These are phyloP conservation scores for Marcusenius ussheri DNA, from an alignment of 2,113 vertebrate genomes.

Conservation along the genomic window DNA sequence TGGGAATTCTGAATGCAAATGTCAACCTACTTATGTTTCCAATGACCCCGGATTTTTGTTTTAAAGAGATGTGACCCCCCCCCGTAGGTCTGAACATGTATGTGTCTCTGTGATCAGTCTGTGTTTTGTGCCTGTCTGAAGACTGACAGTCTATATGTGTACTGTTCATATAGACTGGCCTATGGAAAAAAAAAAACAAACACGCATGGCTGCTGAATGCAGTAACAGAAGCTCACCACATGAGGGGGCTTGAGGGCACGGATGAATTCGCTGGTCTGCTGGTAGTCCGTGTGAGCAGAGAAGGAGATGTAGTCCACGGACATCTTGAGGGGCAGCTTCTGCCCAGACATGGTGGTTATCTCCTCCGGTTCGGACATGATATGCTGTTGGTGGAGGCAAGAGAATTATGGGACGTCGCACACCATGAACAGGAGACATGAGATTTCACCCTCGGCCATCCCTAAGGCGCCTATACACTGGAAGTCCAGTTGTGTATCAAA, in stretches of 20 bases:
- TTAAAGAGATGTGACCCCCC: background rate
- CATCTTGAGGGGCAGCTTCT: conserved; percentile 98
- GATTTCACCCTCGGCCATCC: background rate
- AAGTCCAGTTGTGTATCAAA: background rate
- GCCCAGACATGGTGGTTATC: conserved; percentile 96
- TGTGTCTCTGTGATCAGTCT: background rate
- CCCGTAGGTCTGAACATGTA: background rate
- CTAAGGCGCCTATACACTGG: background rate
- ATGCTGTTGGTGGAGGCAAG: conserved; percentile 61
- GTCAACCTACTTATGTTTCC: background rate
- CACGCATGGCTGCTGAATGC: background rate
- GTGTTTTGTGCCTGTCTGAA: background rate
- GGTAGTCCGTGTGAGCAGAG: conserved; percentile 97
- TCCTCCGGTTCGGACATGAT: conserved; percentile 99
- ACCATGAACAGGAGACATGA: background rate
- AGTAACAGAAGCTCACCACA: conserved; percentile 66
- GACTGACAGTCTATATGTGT: background rate
- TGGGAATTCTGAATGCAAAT: background rate
- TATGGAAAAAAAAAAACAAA: background rate
- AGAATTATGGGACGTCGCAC: background rate
- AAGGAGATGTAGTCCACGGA: conserved; percentile 99
- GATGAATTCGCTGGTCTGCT: conserved; percentile 98
- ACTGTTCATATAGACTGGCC: background rate
- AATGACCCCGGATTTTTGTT: background rate
- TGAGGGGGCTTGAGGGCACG: conserved; percentile 93